Evolutionary conservation across 2,797 vertebrate genomes (phyloP).

Genomic region (Perodicticus potto): DNA sequence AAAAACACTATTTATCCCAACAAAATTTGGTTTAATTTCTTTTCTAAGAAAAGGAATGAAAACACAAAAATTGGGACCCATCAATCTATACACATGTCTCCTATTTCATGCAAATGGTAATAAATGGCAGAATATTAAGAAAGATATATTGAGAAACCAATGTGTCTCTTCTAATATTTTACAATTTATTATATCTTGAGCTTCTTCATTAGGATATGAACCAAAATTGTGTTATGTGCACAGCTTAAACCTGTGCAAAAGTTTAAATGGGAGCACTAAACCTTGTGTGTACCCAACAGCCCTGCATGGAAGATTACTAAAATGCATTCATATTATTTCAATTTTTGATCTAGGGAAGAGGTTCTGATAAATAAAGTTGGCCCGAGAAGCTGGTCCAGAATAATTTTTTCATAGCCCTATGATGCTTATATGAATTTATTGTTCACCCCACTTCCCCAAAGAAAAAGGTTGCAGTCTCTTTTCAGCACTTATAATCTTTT

Average conservation of each 20-base stretch:
- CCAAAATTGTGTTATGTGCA: background rate
- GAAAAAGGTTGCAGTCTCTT: conserved; percentile 36
- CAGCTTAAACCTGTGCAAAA: background rate
- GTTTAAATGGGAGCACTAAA: background rate
- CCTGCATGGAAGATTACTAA: background rate
- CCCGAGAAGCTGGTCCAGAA: background rate
- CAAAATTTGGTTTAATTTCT: background rate
- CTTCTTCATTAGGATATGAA: background rate
- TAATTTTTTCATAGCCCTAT: background rate
- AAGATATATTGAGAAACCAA: background rate
- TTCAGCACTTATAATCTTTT: background rate
- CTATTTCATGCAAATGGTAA: background rate
- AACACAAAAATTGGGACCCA: background rate
- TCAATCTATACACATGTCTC: background rate
- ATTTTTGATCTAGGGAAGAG: conserved; percentile 24
- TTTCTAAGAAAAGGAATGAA: background rate
- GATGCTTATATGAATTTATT: background rate
- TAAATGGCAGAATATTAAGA: background rate
- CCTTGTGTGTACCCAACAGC: background rate
- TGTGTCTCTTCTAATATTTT: background rate
- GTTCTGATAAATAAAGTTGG: conserved; percentile 34
- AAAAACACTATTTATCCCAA: conserved; percentile 20
- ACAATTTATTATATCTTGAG: background rate
- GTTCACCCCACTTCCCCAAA: background rate
- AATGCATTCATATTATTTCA: conserved; percentile 15